Evolutionary conservation across 2,797 vertebrate genomes (phyloP).

Genomic region (Chelon auratus): DNA sequence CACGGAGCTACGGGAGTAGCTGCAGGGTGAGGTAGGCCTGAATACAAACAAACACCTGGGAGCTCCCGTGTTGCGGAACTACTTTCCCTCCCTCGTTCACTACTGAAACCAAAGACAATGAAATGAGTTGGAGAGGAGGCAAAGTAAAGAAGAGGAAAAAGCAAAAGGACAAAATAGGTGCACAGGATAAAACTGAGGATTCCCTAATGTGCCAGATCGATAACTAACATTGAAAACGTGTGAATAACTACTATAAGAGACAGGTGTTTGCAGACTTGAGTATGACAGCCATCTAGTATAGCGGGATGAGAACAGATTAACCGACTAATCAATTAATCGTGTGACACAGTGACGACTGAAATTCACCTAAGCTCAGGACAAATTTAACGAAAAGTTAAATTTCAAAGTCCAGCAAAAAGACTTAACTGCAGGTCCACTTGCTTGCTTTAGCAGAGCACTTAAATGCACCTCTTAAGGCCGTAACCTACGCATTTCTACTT

Average conservation of each 20-base stretch:
- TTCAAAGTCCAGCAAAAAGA: slow-evolving; percentile 32
- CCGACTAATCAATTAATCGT: slow-evolving; percentile 27
- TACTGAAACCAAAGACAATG: neutral
- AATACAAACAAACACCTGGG: slow-evolving; percentile 48
- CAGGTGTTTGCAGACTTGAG: neutral
- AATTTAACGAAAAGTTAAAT: slow-evolving; percentile 42
- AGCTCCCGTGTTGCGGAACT: slow-evolving; percentile 29
- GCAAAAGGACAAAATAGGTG: slow-evolving; percentile 6
- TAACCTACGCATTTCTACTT: too few relatives aligned
- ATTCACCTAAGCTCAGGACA: slow-evolving; percentile 29
- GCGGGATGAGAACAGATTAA: slow-evolving; percentile 30
- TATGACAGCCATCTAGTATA: slow-evolving; percentile 6
- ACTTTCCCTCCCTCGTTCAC: slow-evolving; percentile 13
- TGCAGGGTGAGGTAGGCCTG: neutral
- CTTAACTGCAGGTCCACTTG: slow-evolving; percentile 33
- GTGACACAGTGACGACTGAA: neutral
- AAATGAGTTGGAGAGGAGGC: slow-evolving; percentile 4
- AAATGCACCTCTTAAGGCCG: too few relatives aligned
- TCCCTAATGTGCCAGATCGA: slow-evolving; percentile 12
- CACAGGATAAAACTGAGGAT: neutral
- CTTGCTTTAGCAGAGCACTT: neutral
- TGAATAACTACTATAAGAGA: neutral
- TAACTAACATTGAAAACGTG: neutral
- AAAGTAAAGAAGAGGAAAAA: slow-evolving; percentile 4
- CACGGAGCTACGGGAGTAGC: neutral